Conservation (phyloP, 2,113 vertebrate species). For the Actenoides hombroni region DNA sequence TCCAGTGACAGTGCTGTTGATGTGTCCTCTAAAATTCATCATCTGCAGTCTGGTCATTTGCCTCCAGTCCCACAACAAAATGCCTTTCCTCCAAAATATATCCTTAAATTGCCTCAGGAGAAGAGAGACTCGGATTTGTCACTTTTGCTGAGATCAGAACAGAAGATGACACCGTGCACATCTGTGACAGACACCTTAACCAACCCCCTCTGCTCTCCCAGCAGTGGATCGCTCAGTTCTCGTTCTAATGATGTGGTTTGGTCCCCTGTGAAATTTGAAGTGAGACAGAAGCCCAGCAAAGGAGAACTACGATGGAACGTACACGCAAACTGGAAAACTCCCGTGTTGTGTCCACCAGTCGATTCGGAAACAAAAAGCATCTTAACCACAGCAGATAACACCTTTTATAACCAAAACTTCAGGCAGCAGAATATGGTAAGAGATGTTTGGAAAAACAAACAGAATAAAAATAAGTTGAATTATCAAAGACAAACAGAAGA, state of each 20-base stretch:
- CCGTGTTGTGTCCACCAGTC: neutral
- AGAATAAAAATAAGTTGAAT: neutral
- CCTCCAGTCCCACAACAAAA: neutral
- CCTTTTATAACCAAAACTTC: neutral
- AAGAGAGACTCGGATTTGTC: neutral
- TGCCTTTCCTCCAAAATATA: slow-evolving; percentile 75
- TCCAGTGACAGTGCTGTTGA: neutral
- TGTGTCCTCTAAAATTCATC: neutral
- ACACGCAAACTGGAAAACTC: neutral
- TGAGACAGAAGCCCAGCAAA: neutral
- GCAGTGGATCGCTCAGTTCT: neutral
- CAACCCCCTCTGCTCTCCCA: neutral
- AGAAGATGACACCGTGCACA: neutral
- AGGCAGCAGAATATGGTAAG: neutral
- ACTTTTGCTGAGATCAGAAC: neutral
- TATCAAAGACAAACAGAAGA: neutral
- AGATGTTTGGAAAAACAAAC: neutral
- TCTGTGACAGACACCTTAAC: neutral
- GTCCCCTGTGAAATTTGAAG: neutral
- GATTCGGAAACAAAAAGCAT: neutral
- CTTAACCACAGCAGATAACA: neutral
- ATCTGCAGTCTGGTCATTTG: neutral
- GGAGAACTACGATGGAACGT: neutral
- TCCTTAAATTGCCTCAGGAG: slow-evolving; percentile 70
- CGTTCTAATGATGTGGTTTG: neutral